Conservation (phyloP, 1,140 invertebrate genomes). For the Rhizoglyphus robini region DNA sequence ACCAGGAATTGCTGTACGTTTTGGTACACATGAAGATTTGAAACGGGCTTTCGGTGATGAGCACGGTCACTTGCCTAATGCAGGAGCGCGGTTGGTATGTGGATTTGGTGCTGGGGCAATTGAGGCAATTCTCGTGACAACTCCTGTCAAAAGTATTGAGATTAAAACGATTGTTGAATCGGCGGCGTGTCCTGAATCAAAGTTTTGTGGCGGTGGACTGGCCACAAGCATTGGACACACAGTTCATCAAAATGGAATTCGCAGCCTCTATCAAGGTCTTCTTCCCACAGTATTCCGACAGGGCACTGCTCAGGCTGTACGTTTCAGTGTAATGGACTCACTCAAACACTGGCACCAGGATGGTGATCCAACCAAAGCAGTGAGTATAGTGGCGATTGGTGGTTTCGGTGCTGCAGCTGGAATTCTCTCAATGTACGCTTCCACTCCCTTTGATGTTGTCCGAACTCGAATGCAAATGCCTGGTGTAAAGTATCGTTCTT, state of each 20-base stretch:
- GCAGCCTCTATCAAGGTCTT: slow-evolving; percentile 44
- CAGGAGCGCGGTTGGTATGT: slow-evolving; percentile 73
- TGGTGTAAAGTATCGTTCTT: no score
- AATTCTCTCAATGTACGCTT: no score
- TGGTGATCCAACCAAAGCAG: no score
- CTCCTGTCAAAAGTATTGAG: slow-evolving; percentile 98
- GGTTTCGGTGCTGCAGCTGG: no score
- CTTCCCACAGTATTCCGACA: slow-evolving; percentile 93
- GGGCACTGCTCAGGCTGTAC: slow-evolving; percentile 92
- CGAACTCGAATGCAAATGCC: no score
- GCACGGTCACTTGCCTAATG: slow-evolving; percentile 59
- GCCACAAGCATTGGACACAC: slow-evolving; percentile 80
- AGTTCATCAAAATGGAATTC: slow-evolving; percentile 62
- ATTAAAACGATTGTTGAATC: slow-evolving; percentile 99
- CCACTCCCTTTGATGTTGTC: no score
- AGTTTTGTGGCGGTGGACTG: slow-evolving; percentile 79
- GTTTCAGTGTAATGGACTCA: slow-evolving; percentile 94
- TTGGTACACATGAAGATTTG: slow-evolving; percentile 81
- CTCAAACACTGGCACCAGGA: slow-evolving; percentile 83
- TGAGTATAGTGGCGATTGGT: no score
- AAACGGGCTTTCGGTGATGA: no score
- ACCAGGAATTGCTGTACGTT: slow-evolving; percentile 83
- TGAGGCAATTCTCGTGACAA: slow-evolving; percentile 91
- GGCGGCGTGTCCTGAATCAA: slow-evolving; percentile 91
- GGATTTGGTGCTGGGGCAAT: slow-evolving; percentile 84